Percentiles rank a stretch among this genome's conserved stretches.
Conservation (phyloP, 2,888 invertebrate species). For the Eulithis testata region DNA sequence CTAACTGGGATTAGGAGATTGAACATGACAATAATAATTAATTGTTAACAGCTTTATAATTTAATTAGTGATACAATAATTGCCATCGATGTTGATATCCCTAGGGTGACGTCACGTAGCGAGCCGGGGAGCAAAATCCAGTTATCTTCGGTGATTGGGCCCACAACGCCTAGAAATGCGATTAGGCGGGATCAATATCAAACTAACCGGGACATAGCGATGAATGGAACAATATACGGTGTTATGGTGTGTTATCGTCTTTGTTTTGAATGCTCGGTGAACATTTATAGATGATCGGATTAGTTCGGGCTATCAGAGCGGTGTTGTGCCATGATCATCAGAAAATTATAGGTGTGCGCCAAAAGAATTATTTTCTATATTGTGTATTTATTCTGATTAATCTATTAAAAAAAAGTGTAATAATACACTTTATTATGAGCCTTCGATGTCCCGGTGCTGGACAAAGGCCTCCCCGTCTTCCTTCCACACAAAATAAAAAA, state of each 20-base stretch:
- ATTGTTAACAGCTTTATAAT: constrained; percentile 44
- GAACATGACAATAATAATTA: constrained; percentile 24
- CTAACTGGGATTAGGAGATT: constrained; percentile 11
- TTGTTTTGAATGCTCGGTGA: constrained; percentile 26
- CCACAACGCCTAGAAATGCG: constrained; percentile 70
- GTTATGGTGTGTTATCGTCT: constrained; percentile 19
- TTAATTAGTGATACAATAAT: constrained; percentile 62
- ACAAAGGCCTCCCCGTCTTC: no score
- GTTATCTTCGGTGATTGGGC: constrained; percentile 74
- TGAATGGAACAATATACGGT: constrained; percentile 26
- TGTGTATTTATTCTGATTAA: no score
- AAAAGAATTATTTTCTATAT: no score
- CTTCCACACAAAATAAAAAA: no score
- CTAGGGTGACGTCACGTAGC: constrained; percentile 60
- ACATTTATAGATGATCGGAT: constrained; percentile 14
- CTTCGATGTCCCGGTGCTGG: no score
- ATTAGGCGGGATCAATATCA: constrained; percentile 62
- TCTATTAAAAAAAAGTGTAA: no score
- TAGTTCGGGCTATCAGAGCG: constrained; percentile 12
- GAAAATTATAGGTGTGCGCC: not conserved
- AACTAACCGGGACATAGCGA: constrained; percentile 36
- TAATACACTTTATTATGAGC: no score
- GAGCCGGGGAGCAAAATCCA: constrained; percentile 64
- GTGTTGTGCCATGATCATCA: not conserved
- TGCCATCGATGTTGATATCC: constrained; percentile 60